phyloP scores from a whole-genome alignment of 2,797 vertebrate genomes.

The Eurystomus glaucurus region DNA sequence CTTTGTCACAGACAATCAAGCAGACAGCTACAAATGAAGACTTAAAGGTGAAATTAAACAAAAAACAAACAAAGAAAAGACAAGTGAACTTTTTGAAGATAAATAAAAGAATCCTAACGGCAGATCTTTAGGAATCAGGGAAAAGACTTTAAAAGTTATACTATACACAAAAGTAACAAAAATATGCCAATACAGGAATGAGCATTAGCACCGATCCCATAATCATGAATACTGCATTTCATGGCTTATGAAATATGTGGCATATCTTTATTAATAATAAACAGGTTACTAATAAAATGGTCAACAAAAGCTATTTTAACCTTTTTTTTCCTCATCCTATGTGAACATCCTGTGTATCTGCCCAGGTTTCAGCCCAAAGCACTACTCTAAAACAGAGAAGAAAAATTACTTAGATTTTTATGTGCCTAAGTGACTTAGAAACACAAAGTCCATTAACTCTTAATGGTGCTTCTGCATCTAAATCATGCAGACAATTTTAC shows the following conservation, averaged over 20 bases:
- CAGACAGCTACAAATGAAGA: constrained; percentile 65
- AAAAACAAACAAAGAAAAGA: constrained; percentile 13
- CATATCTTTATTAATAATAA: not conserved
- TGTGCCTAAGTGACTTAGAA: not conserved
- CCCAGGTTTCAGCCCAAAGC: not conserved
- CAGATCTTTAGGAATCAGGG: not conserved
- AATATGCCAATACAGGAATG: not conserved
- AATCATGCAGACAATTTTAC: not conserved
- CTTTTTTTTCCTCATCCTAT: not conserved
- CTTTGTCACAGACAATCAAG: constrained; percentile 57
- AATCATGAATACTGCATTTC: not conserved
- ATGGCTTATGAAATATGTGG: not conserved
- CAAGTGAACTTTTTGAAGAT: constrained; percentile 3
- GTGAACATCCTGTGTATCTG: not conserved
- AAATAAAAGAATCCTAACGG: constrained; percentile 10
- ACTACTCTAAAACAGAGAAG: not conserved
- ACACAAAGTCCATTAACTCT: not conserved
- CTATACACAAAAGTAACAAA: not conserved
- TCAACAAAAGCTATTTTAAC: not conserved
- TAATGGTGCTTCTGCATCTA: not conserved
- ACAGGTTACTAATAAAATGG: not conserved
- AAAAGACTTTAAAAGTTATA: not conserved
- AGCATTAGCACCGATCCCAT: not conserved
- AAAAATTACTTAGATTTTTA: not conserved
- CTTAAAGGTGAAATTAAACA: constrained; percentile 67